These are phyloP conservation scores for Lophotis ruficrista DNA, from an alignment of 2,113 vertebrate species.

Conservation along the genomic window DNA sequence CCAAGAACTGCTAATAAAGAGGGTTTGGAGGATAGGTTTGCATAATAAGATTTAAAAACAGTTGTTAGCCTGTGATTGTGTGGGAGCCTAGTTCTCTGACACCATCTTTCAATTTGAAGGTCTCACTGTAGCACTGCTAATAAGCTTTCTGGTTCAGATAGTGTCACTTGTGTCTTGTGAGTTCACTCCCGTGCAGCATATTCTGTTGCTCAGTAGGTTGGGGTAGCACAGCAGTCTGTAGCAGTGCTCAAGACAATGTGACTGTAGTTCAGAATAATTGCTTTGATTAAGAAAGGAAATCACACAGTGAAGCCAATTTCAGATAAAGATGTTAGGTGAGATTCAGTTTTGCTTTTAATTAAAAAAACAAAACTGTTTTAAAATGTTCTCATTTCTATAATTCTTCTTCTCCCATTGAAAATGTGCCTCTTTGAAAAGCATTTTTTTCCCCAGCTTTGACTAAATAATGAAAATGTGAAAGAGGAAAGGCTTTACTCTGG, in stretches of 20 bases:
- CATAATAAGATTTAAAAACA: neutral
- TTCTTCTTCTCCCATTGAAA: neutral
- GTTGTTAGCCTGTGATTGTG: neutral
- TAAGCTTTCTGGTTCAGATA: neutral
- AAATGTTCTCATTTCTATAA: neutral
- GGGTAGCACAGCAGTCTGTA: neutral
- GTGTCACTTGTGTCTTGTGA: neutral
- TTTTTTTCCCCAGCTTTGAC: neutral
- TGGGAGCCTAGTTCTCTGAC: neutral
- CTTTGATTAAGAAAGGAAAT: neutral
- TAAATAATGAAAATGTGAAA: neutral
- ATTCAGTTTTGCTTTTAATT: neutral
- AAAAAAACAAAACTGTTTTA: neutral
- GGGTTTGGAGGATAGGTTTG: neutral
- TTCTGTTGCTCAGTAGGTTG: neutral
- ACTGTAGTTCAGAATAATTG: neutral
- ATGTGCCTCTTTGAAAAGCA: neutral
- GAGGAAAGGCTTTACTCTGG: neutral
- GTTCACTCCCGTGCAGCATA: neutral
- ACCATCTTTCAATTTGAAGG: neutral
- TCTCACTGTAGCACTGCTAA: neutral
- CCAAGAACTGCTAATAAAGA: neutral
- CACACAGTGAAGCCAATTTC: neutral
- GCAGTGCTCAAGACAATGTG: neutral
- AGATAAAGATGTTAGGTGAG: neutral